Base-by-base conservation (phyloP, 64 coral and sea anemone species). In the Catalaphyllia jardinei region DNA sequence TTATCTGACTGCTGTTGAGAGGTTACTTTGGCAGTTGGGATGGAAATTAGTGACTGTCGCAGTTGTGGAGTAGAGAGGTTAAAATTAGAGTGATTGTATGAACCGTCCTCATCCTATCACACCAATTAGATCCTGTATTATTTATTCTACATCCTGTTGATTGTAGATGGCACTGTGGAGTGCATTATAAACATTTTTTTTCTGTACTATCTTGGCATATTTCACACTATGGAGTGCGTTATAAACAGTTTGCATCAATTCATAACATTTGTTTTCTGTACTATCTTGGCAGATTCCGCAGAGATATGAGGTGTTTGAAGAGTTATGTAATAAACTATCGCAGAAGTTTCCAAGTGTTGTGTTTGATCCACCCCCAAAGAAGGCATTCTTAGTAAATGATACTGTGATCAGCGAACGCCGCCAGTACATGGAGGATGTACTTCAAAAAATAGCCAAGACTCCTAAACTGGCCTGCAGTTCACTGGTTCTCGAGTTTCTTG, bases 401-500 rank as follows among this genome's bases (percentile, higher is more conserved):
- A 20, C 80, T 62, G 82, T 96, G 31, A 29, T 93, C 0, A 75
- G 86, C 71, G 94, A 93, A 20, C 82, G 91, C 3, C 88, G 91
- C 18, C 82, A 73, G 18, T 76, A 93, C 24, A 96, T 96, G 88
- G 91, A 96, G 35, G 88, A 82, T n/a, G 91, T 96, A 3, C 62
- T 96, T 61, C 91, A 96, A 73, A 91, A 93, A 82, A 90, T 96
- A 60, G 87, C 94, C 18, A 64, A 75, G 50, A 96, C 94, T 86
- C 94, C 94, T 29, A 96, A 96, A 88, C 91, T 93, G 19, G 91
- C 94, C 4, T 89, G 94, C 62, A 96, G 94, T 30, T 93, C 94
- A 57, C 22, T 77, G 17, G 75, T 85, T 30, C 72, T 96, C 13
- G 91, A 96, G 35, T 96, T 96, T 75, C 91, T 96, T 59, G 94